A percentile compares a stretch with the other conserved stretches of the same genome.
Conservation (phyloP, 2,797 vertebrate genomes). For the Tauraco hartlaubi region DNA sequence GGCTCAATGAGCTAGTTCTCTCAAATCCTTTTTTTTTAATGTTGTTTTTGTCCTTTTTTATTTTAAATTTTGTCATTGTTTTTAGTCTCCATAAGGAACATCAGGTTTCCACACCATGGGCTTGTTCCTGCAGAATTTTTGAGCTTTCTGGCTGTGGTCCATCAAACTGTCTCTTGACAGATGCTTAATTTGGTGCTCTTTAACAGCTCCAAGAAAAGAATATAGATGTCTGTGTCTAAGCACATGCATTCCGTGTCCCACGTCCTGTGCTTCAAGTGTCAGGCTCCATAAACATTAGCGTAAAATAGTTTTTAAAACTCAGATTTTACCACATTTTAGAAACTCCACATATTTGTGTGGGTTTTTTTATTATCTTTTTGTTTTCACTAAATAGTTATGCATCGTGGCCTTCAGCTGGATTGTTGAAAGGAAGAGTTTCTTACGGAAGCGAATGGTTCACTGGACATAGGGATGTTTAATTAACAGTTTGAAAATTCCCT, state of each 20-base stretch:
- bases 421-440: not conserved
- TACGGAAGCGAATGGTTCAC: not conserved
- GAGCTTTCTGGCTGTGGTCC: constrained; percentile 26
- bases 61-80: not conserved
- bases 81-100: not conserved
- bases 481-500: not conserved
- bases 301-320: not conserved
- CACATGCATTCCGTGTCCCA: not conserved
- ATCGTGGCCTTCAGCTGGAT: not conserved
- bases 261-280: not conserved
- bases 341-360: not conserved
- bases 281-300: not conserved
- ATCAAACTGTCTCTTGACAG: constrained; percentile 25
- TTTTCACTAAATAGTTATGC: not conserved
- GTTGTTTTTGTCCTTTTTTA: not conserved
- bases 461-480: not conserved
- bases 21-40: not conserved
- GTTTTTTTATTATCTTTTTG: not conserved
- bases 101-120: not conserved
- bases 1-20: not conserved
- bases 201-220: constrained; percentile 35
- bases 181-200: constrained; percentile 47
- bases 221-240: not conserved
- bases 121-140: constrained; percentile 10
- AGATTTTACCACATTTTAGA: not conserved